These are phyloP conservation scores for Craseonycteris thonglongyai DNA, from an alignment of 2,113 vertebrate species.

Conservation along the genomic window DNA sequence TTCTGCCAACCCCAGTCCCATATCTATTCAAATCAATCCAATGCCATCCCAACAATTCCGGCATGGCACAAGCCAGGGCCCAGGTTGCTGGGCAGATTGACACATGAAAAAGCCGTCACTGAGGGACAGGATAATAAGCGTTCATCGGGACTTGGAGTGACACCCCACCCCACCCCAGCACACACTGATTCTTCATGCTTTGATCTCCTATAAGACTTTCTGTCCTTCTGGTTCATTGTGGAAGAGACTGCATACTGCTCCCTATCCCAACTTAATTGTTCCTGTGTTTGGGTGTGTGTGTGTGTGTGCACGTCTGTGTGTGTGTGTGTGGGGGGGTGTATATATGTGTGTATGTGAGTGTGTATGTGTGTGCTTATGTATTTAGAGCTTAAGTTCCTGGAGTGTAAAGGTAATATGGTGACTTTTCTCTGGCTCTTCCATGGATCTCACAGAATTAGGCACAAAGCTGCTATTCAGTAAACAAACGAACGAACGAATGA, in stretches of 20 bases:
- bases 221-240: not conserved
- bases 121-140: not conserved
- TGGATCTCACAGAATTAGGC: not conserved
- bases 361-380: not conserved
- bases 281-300: not conserved
- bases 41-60: not conserved
- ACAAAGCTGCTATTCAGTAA: not conserved
- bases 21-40: not conserved
- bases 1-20: not conserved
- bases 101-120: not conserved
- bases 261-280: not conserved
- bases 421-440: not conserved
- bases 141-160: not conserved
- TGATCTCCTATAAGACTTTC: not conserved
- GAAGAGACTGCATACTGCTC: not conserved
- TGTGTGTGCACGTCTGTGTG: no score
- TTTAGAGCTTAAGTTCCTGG: not conserved
- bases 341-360: no score
- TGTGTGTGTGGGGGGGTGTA: not conserved
- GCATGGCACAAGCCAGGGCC: not conserved
- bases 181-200: not conserved
- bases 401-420: not conserved
- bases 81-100: not conserved
- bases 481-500: not conserved
- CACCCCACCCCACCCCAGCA: not conserved